Percentiles rank a stretch among this genome's conserved stretches.
These are phyloP conservation scores for Plutomurus gul DNA, from an alignment of 1,140 invertebrate species.

Conservation along the genomic window DNA sequence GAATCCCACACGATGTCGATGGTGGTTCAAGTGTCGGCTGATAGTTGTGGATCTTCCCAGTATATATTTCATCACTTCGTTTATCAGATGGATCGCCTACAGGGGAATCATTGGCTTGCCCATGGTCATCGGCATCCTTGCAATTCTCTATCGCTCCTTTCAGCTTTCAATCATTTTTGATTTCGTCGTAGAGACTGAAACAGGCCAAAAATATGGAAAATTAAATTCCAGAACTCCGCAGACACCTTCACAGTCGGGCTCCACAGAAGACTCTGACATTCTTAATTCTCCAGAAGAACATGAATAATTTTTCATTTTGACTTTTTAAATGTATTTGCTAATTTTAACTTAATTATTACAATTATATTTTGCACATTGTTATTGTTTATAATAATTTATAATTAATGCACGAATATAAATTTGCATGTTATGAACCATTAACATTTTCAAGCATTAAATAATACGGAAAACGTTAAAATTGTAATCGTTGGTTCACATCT, in stretches of 20 bases:
- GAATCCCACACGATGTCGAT: neutral
- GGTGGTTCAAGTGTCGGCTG: neutral
- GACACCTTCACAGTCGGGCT: neutral
- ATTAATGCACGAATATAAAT: too few species aligned
- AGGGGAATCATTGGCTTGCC: neutral
- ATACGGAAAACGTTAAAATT: too few species aligned
- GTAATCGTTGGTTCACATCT: too few species aligned
- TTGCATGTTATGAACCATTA: too few species aligned
- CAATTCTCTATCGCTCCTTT: neutral
- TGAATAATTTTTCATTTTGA: too few species aligned
- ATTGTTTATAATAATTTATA: too few species aligned
- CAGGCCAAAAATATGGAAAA: neutral
- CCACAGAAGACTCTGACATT: neutral
- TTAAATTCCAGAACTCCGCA: neutral
- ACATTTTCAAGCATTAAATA: too few species aligned
- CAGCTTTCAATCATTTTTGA: neutral
- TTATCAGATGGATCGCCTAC: neutral
- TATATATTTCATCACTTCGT: neutral
- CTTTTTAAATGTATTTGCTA: too few species aligned
- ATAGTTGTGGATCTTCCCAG: neutral
- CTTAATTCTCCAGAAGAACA: too few species aligned
- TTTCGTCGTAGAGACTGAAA: neutral
- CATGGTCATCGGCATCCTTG: neutral
- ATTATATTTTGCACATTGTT: too few species aligned
- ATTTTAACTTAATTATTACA: too few species aligned